Evolutionary conservation across 2,888 invertebrate genomes (phyloP).

Genomic region (Drosophila monieri): DNA sequence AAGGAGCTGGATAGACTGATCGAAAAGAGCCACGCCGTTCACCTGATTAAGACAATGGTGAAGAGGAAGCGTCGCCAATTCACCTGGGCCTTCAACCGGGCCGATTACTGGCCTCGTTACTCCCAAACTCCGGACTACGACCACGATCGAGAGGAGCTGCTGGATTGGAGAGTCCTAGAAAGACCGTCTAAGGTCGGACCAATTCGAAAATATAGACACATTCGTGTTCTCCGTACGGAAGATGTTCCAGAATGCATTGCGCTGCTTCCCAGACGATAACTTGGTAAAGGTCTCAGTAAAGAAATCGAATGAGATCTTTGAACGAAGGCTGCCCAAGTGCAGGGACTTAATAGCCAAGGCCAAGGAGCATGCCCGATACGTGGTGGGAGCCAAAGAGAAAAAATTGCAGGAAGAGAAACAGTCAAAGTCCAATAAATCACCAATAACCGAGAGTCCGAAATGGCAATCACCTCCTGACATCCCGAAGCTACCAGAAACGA

Average conservation of each 20-base stretch:
- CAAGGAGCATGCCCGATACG: not conserved
- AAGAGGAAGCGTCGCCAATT: slow-evolving; percentile 20
- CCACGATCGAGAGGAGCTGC: not conserved
- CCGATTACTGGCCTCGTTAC: slow-evolving; percentile 18
- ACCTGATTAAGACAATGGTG: slow-evolving; percentile 24
- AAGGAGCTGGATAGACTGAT: slow-evolving; percentile 30
- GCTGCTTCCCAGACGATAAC: slow-evolving; percentile 9
- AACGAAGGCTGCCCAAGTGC: slow-evolving; percentile 7
- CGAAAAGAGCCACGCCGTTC: slow-evolving; percentile 37
- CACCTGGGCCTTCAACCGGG: slow-evolving; percentile 46
- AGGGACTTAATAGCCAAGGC: slow-evolving; percentile 9
- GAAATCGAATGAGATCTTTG: slow-evolving; percentile 25
- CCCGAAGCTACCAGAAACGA: too few species aligned
- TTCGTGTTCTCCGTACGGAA: slow-evolving; percentile 24
- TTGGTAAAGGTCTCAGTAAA: slow-evolving; percentile 4
- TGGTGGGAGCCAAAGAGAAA: not conserved
- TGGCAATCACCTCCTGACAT: too few species aligned
- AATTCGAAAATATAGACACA: slow-evolving; percentile 17
- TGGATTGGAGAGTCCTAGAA: slow-evolving; percentile 36
- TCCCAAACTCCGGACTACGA: slow-evolving; percentile 10
- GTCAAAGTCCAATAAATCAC: not conserved
- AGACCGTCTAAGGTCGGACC: slow-evolving; percentile 5
- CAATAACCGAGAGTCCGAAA: not conserved
- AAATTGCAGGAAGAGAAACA: not conserved
- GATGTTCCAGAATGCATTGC: slow-evolving; percentile 41